Evolutionary conservation across 2,113 vertebrate species (phyloP).

Genomic region (Nansenia antarctica): DNA sequence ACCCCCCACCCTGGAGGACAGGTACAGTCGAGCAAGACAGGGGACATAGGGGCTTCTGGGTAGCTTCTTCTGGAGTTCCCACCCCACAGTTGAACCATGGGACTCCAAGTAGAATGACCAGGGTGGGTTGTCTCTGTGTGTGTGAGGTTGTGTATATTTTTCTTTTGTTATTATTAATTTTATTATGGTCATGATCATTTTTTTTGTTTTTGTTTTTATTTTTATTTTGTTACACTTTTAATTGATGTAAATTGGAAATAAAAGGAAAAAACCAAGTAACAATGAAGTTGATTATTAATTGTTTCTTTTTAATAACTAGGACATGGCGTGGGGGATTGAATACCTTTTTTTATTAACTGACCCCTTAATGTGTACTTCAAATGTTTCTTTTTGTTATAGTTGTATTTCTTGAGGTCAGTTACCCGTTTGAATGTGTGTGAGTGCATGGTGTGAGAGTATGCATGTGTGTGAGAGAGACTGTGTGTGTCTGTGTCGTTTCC

Average conservation of each 20-base stretch:
- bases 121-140: slow-evolving; percentile 74
- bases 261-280: slow-evolving; percentile 73
- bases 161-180: slow-evolving; percentile 64
- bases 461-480: slow-evolving; percentile 23
- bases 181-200: slow-evolving; percentile 72
- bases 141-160: slow-evolving; percentile 81
- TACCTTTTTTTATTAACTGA: slow-evolving; percentile 39
- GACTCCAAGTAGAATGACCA: slow-evolving; percentile 51
- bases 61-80: slow-evolving; percentile 51
- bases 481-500: slow-evolving; percentile 33
- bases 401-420: slow-evolving; percentile 27
- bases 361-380: slow-evolving; percentile 20
- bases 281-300: slow-evolving; percentile 68
- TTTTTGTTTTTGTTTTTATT: slow-evolving; percentile 62
- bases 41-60: slow-evolving; percentile 47
- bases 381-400: slow-evolving; percentile 18
- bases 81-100: slow-evolving; percentile 38
- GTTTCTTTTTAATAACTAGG: slow-evolving; percentile 62
- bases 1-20: slow-evolving; percentile 66
- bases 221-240: slow-evolving; percentile 80
- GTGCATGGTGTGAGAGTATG: slow-evolving; percentile 22
- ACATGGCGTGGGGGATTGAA: slow-evolving; percentile 43
- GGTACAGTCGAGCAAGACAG: slow-evolving; percentile 47
- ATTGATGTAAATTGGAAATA: slow-evolving; percentile 85
- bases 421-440: slow-evolving; percentile 45